These are phyloP conservation scores for Jacana jacana DNA, from an alignment of 2,113 vertebrate genomes.

Conservation along the genomic window DNA sequence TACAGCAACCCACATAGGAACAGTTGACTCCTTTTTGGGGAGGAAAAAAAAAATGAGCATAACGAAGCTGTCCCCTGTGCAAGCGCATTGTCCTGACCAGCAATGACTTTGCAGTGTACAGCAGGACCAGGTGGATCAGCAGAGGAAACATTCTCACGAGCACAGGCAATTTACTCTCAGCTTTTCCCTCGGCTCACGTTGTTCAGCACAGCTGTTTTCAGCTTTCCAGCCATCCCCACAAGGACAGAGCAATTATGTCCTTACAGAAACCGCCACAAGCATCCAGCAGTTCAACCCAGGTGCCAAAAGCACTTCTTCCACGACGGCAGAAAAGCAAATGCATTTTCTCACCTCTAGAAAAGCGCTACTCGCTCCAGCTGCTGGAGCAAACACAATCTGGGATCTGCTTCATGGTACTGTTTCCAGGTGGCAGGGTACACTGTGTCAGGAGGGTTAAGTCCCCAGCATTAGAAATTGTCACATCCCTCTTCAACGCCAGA, in stretches of 20 bases:
- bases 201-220: neutral
- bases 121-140: neutral
- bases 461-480: neutral
- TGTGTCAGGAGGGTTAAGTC: rapidly evolving
- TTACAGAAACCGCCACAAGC: neutral
- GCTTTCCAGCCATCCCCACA: neutral
- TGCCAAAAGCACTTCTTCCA: neutral
- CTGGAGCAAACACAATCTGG: neutral
- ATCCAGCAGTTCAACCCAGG: neutral
- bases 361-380: neutral
- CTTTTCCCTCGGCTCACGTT: rapidly evolving
- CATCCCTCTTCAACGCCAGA: neutral
- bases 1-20: neutral
- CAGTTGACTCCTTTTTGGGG: neutral
- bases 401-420: neutral
- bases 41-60: neutral
- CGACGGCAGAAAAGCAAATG: neutral
- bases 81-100: rapidly evolving
- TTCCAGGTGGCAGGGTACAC: neutral
- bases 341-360: neutral
- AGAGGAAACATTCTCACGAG: neutral
- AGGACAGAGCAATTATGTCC: neutral
- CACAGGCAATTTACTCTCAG: neutral
- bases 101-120: neutral
- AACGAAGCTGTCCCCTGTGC: rapidly evolving